A percentile compares a stretch with the other conserved stretches of the same genome.
Conservation (phyloP, 2,888 invertebrate species). For the Pristionchus arcanus region DNA sequence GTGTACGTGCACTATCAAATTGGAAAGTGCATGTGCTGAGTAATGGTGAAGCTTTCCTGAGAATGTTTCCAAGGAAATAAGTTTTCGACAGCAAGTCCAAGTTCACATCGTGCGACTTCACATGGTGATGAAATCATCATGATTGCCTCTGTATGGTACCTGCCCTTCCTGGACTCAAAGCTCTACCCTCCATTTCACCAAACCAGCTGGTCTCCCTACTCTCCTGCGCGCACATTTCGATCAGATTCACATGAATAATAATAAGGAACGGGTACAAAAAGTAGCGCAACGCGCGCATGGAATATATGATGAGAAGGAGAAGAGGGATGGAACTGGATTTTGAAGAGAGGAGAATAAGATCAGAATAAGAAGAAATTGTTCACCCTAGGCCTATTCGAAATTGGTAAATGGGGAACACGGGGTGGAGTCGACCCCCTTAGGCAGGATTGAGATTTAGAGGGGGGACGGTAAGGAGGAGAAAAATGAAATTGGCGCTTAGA, state of each 20-base stretch:
- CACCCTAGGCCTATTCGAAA: conserved; percentile 1
- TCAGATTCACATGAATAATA: conserved; percentile 51
- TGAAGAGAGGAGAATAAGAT: not conserved
- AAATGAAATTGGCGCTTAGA: conserved; percentile 46
- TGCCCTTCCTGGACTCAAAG: not conserved
- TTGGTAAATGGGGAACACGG: not conserved
- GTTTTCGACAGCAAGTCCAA: no score
- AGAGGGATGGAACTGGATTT: conserved; percentile 40
- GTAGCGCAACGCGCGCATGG: conserved; percentile 11
- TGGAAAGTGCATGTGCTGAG: not conserved
- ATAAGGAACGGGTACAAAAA: conserved; percentile 43
- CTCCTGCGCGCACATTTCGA: not conserved
- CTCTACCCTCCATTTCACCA: not conserved
- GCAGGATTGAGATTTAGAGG: conserved; percentile 6
- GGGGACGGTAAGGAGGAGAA: not conserved
- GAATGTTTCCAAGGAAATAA: no score
- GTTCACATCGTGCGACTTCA: no score
- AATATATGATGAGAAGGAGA: conserved; percentile 40
- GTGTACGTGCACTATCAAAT: not conserved
- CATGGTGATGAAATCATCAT: no score
- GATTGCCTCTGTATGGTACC: not conserved
- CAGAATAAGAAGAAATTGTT: conserved; percentile 8
- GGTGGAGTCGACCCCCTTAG: not conserved
- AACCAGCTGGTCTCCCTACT: not conserved
- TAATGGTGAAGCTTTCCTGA: no score